Conservation (phyloP, 1,140 invertebrate genomes). For the Megalonaias nervosa region DNA sequence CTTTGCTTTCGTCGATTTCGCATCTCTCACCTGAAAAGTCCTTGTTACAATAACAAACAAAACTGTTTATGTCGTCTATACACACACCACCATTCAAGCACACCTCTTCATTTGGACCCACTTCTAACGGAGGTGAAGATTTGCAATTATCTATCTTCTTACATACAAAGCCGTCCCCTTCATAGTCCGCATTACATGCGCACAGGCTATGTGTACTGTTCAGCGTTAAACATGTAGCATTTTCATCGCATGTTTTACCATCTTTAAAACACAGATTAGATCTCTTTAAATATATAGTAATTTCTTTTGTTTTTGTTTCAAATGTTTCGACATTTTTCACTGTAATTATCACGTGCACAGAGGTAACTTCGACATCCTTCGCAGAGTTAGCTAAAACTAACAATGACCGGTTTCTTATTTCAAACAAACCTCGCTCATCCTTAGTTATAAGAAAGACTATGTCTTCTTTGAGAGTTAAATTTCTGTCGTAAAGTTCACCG, state of each 20-base stretch:
- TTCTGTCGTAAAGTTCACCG: slow-evolving; percentile 38
- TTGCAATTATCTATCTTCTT: slow-evolving; percentile 86
- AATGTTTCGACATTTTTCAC: slow-evolving; percentile 45
- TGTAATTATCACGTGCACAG: slow-evolving; percentile 37
- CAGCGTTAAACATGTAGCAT: slow-evolving; percentile 45
- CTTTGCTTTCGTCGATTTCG: slow-evolving; percentile 29
- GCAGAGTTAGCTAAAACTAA: slow-evolving; percentile 41
- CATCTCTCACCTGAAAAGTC: slow-evolving; percentile 47
- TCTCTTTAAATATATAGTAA: slow-evolving; percentile 41
- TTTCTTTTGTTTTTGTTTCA: slow-evolving; percentile 23
- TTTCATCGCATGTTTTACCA: slow-evolving; percentile 42
- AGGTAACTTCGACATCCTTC: slow-evolving; percentile 32
- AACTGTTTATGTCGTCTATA: slow-evolving; percentile 39
- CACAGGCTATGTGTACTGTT: slow-evolving; percentile 73
- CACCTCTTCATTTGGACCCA: background rate
- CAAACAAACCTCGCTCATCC: slow-evolving; percentile 38
- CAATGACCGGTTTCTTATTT: slow-evolving; percentile 41
- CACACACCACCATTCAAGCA: slow-evolving; percentile 45
- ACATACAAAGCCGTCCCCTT: slow-evolving; percentile 81
- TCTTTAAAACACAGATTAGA: slow-evolving; percentile 38
- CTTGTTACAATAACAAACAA: slow-evolving; percentile 44
- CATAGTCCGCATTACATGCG: slow-evolving; percentile 90
- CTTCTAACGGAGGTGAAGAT: background rate
- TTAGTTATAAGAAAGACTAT: slow-evolving; percentile 40
- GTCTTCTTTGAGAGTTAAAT: slow-evolving; percentile 34